These are phyloP conservation scores for Oreochromis grahami DNA, from an alignment of 2,797 vertebrate genomes.

Conservation along the genomic window DNA sequence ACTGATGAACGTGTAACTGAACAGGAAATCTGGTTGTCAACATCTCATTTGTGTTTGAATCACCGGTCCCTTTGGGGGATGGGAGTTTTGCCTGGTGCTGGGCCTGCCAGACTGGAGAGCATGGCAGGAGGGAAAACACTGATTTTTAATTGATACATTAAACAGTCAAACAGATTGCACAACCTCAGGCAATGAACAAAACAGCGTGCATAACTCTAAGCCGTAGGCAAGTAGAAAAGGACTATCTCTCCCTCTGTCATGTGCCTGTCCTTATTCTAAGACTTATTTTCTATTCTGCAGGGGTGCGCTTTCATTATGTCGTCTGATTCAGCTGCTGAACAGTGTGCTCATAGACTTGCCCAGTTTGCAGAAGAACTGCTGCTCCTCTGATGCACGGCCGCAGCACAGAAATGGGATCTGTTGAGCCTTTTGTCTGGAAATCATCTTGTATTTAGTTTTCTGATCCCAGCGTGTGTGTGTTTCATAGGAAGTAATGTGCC, in stretches of 20 bases:
- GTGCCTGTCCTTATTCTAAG: conserved; percentile 3
- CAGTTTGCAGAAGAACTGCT: background rate
- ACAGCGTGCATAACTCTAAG: conserved; percentile 45
- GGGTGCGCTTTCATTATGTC: conserved; percentile 10
- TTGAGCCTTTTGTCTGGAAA: background rate
- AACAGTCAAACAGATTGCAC: conserved; percentile 77
- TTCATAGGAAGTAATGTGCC: background rate
- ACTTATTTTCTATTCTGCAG: conserved; percentile 9
- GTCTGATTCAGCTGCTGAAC: background rate
- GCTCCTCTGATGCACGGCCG: background rate
- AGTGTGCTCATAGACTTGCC: background rate
- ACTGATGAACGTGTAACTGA: conserved; percentile 23
- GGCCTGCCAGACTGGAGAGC: conserved; percentile 35
- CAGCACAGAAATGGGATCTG: background rate
- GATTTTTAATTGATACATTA: conserved; percentile 80
- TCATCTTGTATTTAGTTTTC: background rate
- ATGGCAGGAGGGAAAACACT: conserved; percentile 52
- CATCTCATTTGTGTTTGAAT: conserved; percentile 42
- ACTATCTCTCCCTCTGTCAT: conserved; percentile 1
- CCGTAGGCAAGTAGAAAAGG: conserved; percentile 30
- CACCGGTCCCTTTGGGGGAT: conserved; percentile 7
- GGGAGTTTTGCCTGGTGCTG: conserved; percentile 12
- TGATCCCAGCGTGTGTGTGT: background rate
- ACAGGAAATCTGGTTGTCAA: conserved; percentile 13
- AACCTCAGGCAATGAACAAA: conserved; percentile 71